Base-by-base conservation (phyloP, 1,140 invertebrate species). In the Anastatus disparis region DNA sequence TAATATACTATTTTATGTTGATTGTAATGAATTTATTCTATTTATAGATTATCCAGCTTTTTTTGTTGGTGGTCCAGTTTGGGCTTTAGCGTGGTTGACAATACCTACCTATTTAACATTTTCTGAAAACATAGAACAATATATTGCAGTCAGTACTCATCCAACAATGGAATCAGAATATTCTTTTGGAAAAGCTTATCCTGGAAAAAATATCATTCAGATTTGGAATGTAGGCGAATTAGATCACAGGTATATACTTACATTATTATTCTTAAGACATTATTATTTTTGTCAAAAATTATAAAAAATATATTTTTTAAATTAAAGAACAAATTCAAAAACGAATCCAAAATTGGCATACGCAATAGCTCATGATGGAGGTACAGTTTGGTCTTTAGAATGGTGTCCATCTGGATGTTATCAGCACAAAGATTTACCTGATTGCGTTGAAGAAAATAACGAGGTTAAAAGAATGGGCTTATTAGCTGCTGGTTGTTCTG, bases 321-420 rank as follows among this genome's bases (percentile, higher is more conserved):
- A 58, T 48, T 40, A 9, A 29, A 66, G 63, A 24, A 40, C 15
- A 17, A 29, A n/a, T 8, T 46, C 15, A 27, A 15, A 2, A 15
- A 20, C 10, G 10, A 24, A 42, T 12, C 76, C 79, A 4, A 20
- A 62, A 44, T 81, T 91, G 59, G 79, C 82, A 2, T 87, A 90
- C 66, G 88, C 87, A 2, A 80, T 94, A 55, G 87, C 86, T 29
- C 90, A 93, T 76, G 84, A 91, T 20, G 86, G 83, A 74, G 92
- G 93, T n/a, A 87, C 87, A 9, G 82, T 92, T 13, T 93, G 91
- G 90, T 85, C 87, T 38, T 83, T 93, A 78, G 88, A 89, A 76
- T 94, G 92, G 92, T 94, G 93, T 84, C 92, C 92, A 13, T 92
- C 91, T 1, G 92, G 92, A 22, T 89, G 88, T 73, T 89, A 88